Percentiles rank a stretch among this genome's conserved stretches.
phyloP scores from a whole-genome alignment of 2,888 invertebrate genomes.

The Cyaniris semiargus region DNA sequence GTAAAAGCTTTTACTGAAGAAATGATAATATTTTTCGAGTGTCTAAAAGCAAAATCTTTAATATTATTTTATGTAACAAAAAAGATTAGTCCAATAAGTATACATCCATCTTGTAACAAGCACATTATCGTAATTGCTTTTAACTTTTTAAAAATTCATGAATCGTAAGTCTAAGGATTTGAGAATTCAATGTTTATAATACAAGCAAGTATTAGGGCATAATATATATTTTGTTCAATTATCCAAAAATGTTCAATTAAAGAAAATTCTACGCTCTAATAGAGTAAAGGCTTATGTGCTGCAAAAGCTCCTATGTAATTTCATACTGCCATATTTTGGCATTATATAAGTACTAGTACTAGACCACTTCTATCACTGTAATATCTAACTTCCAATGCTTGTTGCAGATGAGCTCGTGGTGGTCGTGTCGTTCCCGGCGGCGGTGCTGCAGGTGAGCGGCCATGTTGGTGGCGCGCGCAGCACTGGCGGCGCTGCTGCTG shows the following conservation, averaged over 20 bases:
- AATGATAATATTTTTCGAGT: not conserved
- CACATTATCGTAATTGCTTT: not conserved
- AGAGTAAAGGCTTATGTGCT: too few species aligned
- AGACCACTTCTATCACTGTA: not conserved
- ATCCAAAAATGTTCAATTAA: too few species aligned
- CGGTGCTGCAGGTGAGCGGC: conserved; percentile 67
- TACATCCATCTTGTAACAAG: not conserved
- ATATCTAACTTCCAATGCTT: conserved; percentile 37
- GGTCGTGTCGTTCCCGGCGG: conserved; percentile 62
- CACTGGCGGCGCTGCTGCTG: conserved; percentile 49
- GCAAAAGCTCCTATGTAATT: too few species aligned
- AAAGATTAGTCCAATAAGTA: not conserved
- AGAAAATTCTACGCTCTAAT: too few species aligned
- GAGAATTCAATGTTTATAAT: too few species aligned
- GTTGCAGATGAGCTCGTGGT: conserved; percentile 62
- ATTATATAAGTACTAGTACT: not conserved
- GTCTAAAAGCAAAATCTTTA: not conserved
- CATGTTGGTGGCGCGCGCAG: conserved; percentile 57
- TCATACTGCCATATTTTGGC: too few species aligned
- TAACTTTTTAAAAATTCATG: not conserved
- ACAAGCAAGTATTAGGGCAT: too few species aligned
- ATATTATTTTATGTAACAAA: not conserved
- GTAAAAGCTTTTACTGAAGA: conserved; percentile 11
- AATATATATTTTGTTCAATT: too few species aligned
- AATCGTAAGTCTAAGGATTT: too few species aligned